Evolutionary conservation across 1,140 invertebrate genomes (phyloP).

Genomic region (Ruditapes philippinarum): DNA sequence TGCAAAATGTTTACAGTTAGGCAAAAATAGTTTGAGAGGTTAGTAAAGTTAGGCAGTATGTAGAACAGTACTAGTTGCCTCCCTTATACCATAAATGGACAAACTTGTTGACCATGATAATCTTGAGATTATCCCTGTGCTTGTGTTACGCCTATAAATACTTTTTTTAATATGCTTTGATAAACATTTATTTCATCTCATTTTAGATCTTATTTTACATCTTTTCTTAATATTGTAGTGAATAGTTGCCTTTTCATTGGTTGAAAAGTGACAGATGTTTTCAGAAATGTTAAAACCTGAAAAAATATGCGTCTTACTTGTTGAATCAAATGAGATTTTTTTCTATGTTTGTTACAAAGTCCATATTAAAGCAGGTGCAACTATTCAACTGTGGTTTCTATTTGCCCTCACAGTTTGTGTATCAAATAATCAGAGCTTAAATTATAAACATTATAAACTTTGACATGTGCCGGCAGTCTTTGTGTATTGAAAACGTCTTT

Average conservation of each 20-base stretch:
- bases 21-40: not conserved
- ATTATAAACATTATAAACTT: conserved; percentile 19
- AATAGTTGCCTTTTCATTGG: not conserved
- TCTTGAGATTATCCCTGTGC: not conserved
- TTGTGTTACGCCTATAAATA: not conserved
- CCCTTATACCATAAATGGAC: not conserved
- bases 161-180: no score
- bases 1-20: no score
- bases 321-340: conserved; percentile 8
- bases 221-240: no score
- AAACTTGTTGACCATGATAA: not conserved
- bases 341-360: not conserved
- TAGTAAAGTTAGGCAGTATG: no score
- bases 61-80: not conserved
- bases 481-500: conserved; percentile 16
- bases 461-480: not conserved
- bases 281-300: not conserved
- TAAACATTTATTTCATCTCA: no score
- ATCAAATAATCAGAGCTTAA: conserved; percentile 5
- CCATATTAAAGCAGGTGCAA: not conserved
- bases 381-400: not conserved
- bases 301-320: not conserved
- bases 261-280: not conserved
- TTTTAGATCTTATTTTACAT: no score
- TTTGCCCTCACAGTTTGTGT: conserved; percentile 3